phyloP scores from a whole-genome alignment of 2,797 vertebrate species.

The Cossypha dichroa region DNA sequence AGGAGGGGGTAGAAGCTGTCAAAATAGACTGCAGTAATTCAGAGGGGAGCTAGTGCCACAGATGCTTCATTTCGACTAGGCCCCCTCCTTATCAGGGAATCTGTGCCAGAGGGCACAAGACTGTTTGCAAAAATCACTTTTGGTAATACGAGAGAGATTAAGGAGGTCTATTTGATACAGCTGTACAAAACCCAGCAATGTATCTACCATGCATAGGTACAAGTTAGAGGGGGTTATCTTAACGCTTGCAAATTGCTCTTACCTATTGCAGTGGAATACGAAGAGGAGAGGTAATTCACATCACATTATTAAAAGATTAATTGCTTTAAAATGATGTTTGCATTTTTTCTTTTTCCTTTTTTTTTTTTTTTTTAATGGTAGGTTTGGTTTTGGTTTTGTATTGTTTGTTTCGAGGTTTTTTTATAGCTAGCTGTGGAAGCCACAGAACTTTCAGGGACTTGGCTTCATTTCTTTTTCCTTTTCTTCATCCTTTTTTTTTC shows the following conservation, averaged over 20 bases:
- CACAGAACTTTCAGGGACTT: conserved; percentile 77
- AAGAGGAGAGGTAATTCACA: background rate
- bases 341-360: background rate
- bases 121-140: conserved; percentile 76
- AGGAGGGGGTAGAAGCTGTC: conserved; percentile 68
- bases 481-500: background rate
- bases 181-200: conserved; percentile 39
- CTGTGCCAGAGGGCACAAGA: conserved; percentile 75
- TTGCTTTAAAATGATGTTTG: background rate
- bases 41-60: conserved; percentile 71
- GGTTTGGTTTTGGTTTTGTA: background rate
- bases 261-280: background rate
- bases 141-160: conserved; percentile 73
- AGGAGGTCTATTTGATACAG: conserved; percentile 67
- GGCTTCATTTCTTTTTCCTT: conserved; percentile 75
- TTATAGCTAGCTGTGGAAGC: conserved; percentile 55
- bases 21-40: conserved; percentile 72
- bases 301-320: background rate
- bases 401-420: background rate
- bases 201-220: conserved; percentile 40
- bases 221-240: conserved; percentile 8
- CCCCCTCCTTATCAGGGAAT: conserved; percentile 68
- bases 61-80: conserved; percentile 72
- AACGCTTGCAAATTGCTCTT: background rate
- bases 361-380: background rate